Percentiles rank a stretch among this genome's conserved stretches.
phyloP scores from a whole-genome alignment of 2,888 invertebrate species.

The Cheilosia pagana region DNA sequence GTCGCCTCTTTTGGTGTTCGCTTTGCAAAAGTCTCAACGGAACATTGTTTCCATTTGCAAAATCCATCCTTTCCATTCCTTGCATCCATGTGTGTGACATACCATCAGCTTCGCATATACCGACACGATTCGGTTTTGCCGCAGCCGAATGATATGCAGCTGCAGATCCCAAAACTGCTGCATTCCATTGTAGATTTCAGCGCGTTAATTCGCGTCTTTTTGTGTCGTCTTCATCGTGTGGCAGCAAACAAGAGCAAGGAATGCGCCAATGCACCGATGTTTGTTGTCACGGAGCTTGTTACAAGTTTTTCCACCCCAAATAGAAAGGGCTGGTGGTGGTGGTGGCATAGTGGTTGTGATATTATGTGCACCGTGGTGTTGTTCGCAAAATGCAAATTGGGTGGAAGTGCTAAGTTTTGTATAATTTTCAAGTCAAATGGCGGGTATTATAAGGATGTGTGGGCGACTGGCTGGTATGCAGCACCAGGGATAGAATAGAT shows the following conservation, averaged over 20 bases:
- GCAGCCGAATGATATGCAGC: slow-evolving; percentile 39
- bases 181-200: slow-evolving; percentile 36
- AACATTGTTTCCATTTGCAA: background rate
- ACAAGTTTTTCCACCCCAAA: slow-evolving; percentile 21
- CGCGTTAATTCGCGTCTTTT: slow-evolving; percentile 46
- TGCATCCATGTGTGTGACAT: background rate
- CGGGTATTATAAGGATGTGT: slow-evolving; percentile 10
- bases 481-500: slow-evolving; percentile 9
- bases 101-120: slow-evolving; percentile 3
- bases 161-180: slow-evolving; percentile 17
- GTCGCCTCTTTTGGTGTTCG: too few relatives aligned
- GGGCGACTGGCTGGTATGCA: background rate
- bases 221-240: slow-evolving; percentile 11
- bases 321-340: background rate
- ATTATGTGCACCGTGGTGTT: slow-evolving; percentile 21
- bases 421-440: slow-evolving; percentile 69
- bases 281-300: slow-evolving; percentile 63
- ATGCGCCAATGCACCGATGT: slow-evolving; percentile 52
- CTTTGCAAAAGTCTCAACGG: background rate
- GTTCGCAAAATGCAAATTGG: slow-evolving; percentile 63
- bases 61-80: background rate
- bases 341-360: background rate
- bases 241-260: slow-evolving; percentile 29
- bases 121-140: slow-evolving; percentile 29
- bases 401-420: slow-evolving; percentile 68